phyloP scores from a whole-genome alignment of 2,797 vertebrate species.

The Okamejei kenojei region DNA sequence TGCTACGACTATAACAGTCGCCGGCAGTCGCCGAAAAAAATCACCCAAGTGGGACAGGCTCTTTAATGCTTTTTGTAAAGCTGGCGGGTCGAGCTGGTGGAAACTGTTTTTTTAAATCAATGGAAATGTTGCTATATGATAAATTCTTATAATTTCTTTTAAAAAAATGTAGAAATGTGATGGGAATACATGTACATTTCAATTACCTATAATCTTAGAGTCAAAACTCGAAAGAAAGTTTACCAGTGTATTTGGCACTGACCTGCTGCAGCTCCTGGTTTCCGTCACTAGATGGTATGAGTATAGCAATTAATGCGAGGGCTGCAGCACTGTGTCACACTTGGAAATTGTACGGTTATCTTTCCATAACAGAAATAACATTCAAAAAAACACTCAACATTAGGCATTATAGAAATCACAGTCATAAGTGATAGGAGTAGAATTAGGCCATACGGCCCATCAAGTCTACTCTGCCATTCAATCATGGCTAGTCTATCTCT shows the following conservation, averaged over 20 bases:
- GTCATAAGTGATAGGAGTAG: no score
- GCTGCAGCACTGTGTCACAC: background rate
- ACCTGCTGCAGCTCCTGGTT: background rate
- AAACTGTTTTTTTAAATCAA: background rate
- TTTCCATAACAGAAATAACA: background rate
- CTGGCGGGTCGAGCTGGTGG: background rate
- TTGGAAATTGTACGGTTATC: background rate
- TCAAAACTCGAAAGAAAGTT: background rate
- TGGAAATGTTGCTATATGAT: background rate
- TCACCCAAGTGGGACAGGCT: no score
- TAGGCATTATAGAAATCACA: background rate
- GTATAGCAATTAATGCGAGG: background rate
- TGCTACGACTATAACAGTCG: no score
- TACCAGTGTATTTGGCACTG: background rate
- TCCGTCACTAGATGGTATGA: constrained; percentile 22
- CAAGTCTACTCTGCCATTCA: no score
- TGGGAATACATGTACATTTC: background rate
- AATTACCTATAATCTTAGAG: background rate
- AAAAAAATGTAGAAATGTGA: background rate
- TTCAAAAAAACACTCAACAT: background rate
- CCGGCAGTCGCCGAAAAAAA: no score
- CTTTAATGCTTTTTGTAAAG: background rate
- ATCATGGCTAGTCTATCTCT: no score
- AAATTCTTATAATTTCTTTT: background rate
- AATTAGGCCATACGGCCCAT: no score